Percentiles rank a stretch among this genome's conserved stretches.
These are phyloP conservation scores for Patagioenas fasciata DNA, from an alignment of 2,113 vertebrate genomes.

Conservation along the genomic window DNA sequence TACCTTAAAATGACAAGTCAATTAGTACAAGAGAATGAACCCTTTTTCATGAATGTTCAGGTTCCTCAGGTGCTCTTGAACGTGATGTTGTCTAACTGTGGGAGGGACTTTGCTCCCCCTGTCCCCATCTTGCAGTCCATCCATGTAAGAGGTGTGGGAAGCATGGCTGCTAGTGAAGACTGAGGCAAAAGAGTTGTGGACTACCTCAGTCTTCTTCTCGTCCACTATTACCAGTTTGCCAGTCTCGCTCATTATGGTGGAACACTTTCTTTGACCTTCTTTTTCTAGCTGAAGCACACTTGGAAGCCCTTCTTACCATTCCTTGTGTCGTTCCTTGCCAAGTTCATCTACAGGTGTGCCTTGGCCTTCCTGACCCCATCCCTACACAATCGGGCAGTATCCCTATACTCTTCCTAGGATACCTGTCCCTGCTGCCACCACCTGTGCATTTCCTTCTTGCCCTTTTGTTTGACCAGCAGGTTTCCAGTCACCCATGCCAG, in stretches of 20 bases:
- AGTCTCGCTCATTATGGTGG: not conserved
- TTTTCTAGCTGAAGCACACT: too few species aligned
- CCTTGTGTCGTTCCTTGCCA: too few species aligned
- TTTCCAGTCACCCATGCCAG: not conserved
- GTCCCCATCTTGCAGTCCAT: not conserved
- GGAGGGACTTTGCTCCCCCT: not conserved
- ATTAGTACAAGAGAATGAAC: not conserved
- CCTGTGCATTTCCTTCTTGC: not conserved
- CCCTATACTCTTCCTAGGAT: not conserved
- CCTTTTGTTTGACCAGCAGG: not conserved
- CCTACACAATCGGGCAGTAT: not conserved
- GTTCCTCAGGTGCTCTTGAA: not conserved
- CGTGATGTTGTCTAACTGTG: not conserved
- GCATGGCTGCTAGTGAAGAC: not conserved
- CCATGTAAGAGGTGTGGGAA: not conserved
- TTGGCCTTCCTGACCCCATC: not conserved
- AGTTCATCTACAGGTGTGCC: not conserved
- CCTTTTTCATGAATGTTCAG: not conserved
- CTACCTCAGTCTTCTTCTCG: too few species aligned
- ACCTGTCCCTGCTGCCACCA: too few species aligned
- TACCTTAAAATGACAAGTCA: not conserved
- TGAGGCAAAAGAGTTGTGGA: not conserved
- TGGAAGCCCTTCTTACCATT: too few species aligned
- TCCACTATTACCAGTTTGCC: not conserved
- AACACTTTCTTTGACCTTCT: too few species aligned